Percentiles rank a stretch among this genome's conserved stretches.
Evolutionary conservation across 2,797 vertebrate genomes (phyloP).

Genomic region (Cyclopterus lumpus): DNA sequence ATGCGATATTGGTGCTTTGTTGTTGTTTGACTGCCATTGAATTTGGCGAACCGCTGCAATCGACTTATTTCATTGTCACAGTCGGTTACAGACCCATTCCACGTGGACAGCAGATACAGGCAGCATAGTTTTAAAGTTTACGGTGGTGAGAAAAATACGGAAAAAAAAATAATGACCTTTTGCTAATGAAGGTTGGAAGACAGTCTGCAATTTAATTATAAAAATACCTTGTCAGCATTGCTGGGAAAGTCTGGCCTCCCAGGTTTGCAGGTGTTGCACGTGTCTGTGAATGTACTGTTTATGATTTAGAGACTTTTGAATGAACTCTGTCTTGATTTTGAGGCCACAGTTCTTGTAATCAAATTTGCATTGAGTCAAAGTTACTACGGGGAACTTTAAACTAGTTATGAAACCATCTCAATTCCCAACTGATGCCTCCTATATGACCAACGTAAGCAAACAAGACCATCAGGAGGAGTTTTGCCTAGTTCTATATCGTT

Average conservation of each 20-base stretch:
- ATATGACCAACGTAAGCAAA: too few relatives aligned
- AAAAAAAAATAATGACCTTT: slow-evolving; percentile 5
- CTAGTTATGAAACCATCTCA: too few relatives aligned
- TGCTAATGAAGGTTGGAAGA: slow-evolving; percentile 17
- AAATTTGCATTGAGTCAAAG: slow-evolving; percentile 1
- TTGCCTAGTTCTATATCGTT: neutral
- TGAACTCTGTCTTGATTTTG: neutral
- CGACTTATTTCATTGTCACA: slow-evolving; percentile 35
- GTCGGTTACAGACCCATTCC: slow-evolving; percentile 20
- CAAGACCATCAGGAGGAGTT: too few relatives aligned
- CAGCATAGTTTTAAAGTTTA: neutral
- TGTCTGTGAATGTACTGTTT: neutral
- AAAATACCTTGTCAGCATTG: neutral
- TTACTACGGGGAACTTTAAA: neutral
- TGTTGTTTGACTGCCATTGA: slow-evolving; percentile 59
- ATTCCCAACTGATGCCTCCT: too few relatives aligned
- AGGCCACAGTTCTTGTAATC: neutral
- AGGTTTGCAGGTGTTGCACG: neutral
- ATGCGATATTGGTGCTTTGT: slow-evolving; percentile 34
- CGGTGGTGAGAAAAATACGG: too few relatives aligned
- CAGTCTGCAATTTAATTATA: neutral
- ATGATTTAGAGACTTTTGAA: slow-evolving; percentile 3
- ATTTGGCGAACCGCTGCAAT: slow-evolving; percentile 28
- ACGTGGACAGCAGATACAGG: neutral
- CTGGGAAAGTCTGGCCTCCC: neutral